Conservation (phyloP, 1,140 invertebrate species). For the Pseudomyrmex dendroicus region DNA sequence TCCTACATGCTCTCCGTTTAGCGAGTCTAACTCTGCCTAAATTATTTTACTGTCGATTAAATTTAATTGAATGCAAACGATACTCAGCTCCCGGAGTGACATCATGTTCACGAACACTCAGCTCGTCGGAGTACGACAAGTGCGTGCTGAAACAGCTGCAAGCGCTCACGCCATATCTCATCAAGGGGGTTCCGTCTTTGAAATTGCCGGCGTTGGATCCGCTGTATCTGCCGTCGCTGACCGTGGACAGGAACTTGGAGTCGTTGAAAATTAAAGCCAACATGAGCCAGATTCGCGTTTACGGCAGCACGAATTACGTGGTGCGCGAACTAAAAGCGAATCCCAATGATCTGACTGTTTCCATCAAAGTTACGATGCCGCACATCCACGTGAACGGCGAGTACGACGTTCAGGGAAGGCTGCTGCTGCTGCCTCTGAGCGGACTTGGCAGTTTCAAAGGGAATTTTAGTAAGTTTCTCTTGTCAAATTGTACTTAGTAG, state of each 20-base stretch:
- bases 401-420: slow-evolving; percentile 88
- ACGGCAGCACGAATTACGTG: slow-evolving; percentile 87
- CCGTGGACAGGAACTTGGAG: slow-evolving; percentile 88
- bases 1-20: too few species aligned
- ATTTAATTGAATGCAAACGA: background rate
- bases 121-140: slow-evolving; percentile 84
- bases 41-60: too few species aligned
- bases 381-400: slow-evolving; percentile 87
- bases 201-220: slow-evolving; percentile 89
- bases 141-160: slow-evolving; percentile 87
- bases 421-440: slow-evolving; percentile 88
- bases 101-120: slow-evolving; percentile 73
- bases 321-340: slow-evolving; percentile 88
- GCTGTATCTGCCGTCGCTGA: slow-evolving; percentile 87
- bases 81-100: slow-evolving; percentile 78
- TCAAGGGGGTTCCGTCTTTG: slow-evolving; percentile 88
- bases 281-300: slow-evolving; percentile 88
- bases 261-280: slow-evolving; percentile 88
- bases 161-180: slow-evolving; percentile 85
- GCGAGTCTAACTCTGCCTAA: too few species aligned
- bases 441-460: slow-evolving; percentile 88
- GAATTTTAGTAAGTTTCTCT: slow-evolving; percentile 89
- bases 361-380: slow-evolving; percentile 87
- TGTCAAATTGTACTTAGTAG: background rate
- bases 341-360: slow-evolving; percentile 87